phyloP scores from a whole-genome alignment of 2,113 vertebrate genomes.

The Todiramphus chloris region DNA sequence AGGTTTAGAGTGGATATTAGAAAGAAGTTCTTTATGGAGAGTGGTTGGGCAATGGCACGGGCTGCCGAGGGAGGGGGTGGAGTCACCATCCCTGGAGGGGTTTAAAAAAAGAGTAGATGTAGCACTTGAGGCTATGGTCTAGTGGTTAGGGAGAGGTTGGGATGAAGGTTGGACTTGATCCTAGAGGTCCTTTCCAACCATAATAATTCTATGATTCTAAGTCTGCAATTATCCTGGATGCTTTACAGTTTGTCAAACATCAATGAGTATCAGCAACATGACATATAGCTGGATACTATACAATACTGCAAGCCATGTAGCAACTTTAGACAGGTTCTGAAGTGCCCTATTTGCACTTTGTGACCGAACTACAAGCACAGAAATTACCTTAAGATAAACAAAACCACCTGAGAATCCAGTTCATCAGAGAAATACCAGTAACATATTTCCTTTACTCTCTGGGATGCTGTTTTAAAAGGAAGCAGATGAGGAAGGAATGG shows the following conservation, averaged over 20 bases:
- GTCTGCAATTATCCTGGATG: neutral
- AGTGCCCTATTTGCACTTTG: neutral
- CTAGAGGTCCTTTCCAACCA: no score
- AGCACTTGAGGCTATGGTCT: no score
- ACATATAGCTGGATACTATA: neutral
- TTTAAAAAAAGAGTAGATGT: no score
- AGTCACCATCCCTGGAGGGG: no score
- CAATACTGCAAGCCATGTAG: neutral
- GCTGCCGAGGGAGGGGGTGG: no score
- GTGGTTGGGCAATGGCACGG: no score
- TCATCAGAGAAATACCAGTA: neutral
- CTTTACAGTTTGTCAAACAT: neutral
- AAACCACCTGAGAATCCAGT: neutral
- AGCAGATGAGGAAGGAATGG: neutral
- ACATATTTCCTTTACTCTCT: neutral
- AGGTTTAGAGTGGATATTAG: no score
- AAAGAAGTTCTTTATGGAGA: no score
- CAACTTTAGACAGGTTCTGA: neutral
- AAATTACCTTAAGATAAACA: neutral
- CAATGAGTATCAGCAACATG: accelerated
- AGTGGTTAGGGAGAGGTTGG: no score
- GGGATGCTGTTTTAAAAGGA: neutral
- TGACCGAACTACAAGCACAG: neutral
- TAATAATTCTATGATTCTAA: no score
- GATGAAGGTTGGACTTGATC: no score